Evolutionary conservation across 37 sponge, comb jelly and placozoan genomes (phyloP).

Genomic region (Spongilla lacustris): DNA sequence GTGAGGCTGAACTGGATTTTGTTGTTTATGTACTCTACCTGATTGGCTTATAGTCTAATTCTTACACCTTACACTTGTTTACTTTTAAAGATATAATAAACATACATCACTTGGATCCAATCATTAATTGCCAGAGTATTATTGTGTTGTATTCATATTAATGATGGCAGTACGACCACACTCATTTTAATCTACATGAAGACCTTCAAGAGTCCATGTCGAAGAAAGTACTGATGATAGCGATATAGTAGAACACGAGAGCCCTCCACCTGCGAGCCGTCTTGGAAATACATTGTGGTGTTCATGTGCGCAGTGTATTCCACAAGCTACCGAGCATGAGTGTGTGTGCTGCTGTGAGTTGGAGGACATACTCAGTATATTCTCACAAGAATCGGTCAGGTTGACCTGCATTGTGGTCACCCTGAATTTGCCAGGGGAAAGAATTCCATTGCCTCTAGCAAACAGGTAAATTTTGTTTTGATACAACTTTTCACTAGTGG

Average conservation of each 20-base stretch:
- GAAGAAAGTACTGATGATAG: neutral
- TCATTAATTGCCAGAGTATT: neutral
- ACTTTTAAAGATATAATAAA: neutral
- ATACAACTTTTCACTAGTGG: neutral
- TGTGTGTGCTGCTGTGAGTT: conserved; percentile 22
- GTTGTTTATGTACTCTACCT: neutral
- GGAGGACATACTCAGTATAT: neutral
- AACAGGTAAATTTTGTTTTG: conserved; percentile 1
- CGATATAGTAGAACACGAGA: neutral
- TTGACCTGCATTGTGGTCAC: neutral
- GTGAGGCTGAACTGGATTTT: neutral
- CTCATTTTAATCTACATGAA: neutral
- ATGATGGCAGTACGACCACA: neutral
- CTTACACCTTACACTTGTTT: neutral
- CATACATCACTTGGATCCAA: neutral
- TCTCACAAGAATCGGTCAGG: neutral
- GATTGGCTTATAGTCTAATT: neutral
- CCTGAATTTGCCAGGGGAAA: conserved; percentile 1
- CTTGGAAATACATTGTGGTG: conserved; percentile 11
- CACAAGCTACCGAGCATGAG: neutral
- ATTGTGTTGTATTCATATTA: neutral
- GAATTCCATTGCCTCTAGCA: neutral
- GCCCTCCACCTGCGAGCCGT: neutral
- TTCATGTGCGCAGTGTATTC: conserved; percentile 11
- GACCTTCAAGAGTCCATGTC: neutral